Evolutionary conservation across 2,797 vertebrate species (phyloP), one percentile per base, ranked within the genome.

Genomic region (Cryptoprocta ferox): DNA sequence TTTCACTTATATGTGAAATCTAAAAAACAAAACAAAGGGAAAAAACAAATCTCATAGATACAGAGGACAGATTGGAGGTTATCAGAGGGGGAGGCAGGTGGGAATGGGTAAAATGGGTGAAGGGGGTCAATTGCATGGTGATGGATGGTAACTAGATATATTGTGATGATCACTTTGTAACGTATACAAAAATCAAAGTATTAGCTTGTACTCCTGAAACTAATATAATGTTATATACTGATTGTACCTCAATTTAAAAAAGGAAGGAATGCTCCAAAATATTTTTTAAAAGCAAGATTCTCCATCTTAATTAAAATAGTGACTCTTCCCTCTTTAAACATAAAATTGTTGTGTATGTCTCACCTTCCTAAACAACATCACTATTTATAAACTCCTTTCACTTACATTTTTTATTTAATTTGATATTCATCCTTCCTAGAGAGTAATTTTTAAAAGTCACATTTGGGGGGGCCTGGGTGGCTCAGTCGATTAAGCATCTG

Each of bases 331-430:
- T 48, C 28, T 76, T 85, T 90, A 95, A 87, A 87, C 39, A 39
- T 65, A 86, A 90, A 87, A 89, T 50, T 68, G 6, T 30, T 75
- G 35, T 85, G 6, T 39, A n/a, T 86, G 3, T 15, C 66, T 84
- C 73, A 71, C 50, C 71, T 75, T 90, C 65, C n/a, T 21, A 66
- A 42, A 88, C 37, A 88, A 19, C 37, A 32, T 35, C 73, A 26
- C 73, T 96, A 35, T 91, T 88, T 92, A 70, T 86, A 82, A 95
- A 70, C n/a, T 81, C 73, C 53, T 76, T 56, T 88, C 30, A 76
- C 66, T 50, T 92, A 37, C 4, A 32, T 35, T 85, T 39, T 32
- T 81, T 50, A 63, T 84, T 95, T 93, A 86, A 85, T 94, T 82
- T 94, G 13, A 82, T 93, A 83, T 93, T 93, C 65, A 78, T 81